These are phyloP conservation scores for Augiades crinisus DNA, from an alignment of 2,888 invertebrate genomes.

Conservation along the genomic window DNA sequence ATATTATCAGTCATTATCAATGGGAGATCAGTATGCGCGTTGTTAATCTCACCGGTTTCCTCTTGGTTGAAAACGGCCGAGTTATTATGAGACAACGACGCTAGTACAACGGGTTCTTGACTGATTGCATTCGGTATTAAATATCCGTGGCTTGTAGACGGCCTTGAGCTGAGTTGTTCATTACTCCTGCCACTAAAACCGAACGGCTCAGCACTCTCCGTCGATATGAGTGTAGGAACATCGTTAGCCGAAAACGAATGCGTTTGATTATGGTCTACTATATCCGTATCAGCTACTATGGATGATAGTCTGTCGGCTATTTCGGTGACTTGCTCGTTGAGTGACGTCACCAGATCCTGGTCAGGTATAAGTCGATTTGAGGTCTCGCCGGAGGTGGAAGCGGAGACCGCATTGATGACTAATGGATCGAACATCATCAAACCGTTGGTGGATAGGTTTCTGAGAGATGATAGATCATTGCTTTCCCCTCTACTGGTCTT, in stretches of 20 bases:
- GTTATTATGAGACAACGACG: slow-evolving; percentile 74
- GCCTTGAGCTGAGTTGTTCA: slow-evolving; percentile 74
- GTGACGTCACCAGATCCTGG: slow-evolving; percentile 68
- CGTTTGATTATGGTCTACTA: slow-evolving; percentile 55
- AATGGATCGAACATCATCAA: slow-evolving; percentile 77
- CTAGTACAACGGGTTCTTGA: slow-evolving; percentile 79
- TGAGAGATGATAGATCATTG: slow-evolving; percentile 59
- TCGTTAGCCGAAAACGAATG: slow-evolving; percentile 74
- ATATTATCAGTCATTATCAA: slow-evolving; percentile 69
- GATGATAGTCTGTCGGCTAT: slow-evolving; percentile 72
- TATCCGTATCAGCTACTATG: slow-evolving; percentile 62
- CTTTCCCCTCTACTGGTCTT: slow-evolving; percentile 63
- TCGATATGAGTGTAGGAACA: slow-evolving; percentile 61
- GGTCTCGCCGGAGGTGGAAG: slow-evolving; percentile 51
- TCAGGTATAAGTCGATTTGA: slow-evolving; percentile 63
- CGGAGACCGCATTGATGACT: slow-evolving; percentile 63
- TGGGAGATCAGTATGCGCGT: slow-evolving; percentile 55
- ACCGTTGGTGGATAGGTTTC: slow-evolving; percentile 72
- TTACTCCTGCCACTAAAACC: slow-evolving; percentile 56
- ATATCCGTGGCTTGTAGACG: slow-evolving; percentile 84
- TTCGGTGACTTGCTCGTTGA: slow-evolving; percentile 76
- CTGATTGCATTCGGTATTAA: slow-evolving; percentile 83
- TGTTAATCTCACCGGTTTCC: slow-evolving; percentile 52
- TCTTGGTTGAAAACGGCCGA: slow-evolving; percentile 70
- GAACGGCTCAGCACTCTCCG: slow-evolving; percentile 51